These are phyloP conservation scores for Buathra laborator DNA, from an alignment of 2,888 invertebrate genomes.

Conservation along the genomic window DNA sequence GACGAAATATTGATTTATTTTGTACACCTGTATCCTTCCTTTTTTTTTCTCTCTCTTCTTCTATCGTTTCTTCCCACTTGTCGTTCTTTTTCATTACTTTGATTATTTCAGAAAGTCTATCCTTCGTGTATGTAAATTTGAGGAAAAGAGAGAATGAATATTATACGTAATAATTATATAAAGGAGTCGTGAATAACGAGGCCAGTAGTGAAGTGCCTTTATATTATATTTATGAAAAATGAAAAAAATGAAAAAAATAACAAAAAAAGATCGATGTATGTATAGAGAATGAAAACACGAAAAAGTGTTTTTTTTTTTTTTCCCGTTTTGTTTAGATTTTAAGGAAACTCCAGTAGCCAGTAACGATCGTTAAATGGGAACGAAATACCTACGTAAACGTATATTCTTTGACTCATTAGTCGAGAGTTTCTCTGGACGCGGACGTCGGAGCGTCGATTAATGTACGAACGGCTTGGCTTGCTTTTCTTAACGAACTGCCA, in stretches of 20 bases:
- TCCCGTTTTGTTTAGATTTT: slow-evolving; percentile 38
- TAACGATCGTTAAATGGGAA: slow-evolving; percentile 62
- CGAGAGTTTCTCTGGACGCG: slow-evolving; percentile 62
- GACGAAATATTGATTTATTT: slow-evolving; percentile 70
- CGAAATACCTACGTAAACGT: slow-evolving; percentile 59
- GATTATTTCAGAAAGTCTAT: slow-evolving; percentile 40
- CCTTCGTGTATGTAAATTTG: slow-evolving; percentile 56
- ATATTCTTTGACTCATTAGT: slow-evolving; percentile 51
- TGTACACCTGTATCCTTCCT: slow-evolving; percentile 49
- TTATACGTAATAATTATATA: slow-evolving; percentile 71
- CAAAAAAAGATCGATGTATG: slow-evolving; percentile 68
- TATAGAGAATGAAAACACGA: slow-evolving; percentile 58
- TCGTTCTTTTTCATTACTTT: slow-evolving; percentile 14
- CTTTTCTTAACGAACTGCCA: slow-evolving; percentile 31
- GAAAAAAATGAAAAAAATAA: too few relatives aligned
- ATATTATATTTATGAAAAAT: slow-evolving; percentile 77
- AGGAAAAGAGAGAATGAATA: slow-evolving; percentile 66
- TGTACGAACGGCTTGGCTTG: slow-evolving; percentile 11
- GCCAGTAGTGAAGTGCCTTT: slow-evolving; percentile 82
- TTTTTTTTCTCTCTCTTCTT: slow-evolving; percentile 11
- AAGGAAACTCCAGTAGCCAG: slow-evolving; percentile 61
- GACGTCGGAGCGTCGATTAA: slow-evolving; percentile 45
- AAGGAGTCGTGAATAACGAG: slow-evolving; percentile 76
- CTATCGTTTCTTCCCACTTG: not conserved
- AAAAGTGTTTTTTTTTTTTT: slow-evolving; percentile 30